Conservation (phyloP, 2,888 invertebrate species). For the Campaea margaritaria region DNA sequence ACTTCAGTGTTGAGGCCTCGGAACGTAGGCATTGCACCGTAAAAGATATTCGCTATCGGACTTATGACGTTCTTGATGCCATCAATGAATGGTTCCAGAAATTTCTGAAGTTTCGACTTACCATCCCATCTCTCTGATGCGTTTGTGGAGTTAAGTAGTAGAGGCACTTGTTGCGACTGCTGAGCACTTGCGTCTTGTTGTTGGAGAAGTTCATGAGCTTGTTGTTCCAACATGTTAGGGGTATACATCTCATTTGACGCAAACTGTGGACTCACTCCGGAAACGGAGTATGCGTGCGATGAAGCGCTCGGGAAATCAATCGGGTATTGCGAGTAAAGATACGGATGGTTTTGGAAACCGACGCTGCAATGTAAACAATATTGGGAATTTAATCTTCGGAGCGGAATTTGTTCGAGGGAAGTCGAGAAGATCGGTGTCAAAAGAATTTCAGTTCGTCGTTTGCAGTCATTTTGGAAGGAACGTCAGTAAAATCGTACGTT, state of each 20-base stretch:
- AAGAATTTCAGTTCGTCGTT: background rate
- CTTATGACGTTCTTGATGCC: constrained; percentile 69
- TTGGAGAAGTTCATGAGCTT: constrained; percentile 76
- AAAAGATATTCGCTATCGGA: constrained; percentile 75
- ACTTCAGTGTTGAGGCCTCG: constrained; percentile 74
- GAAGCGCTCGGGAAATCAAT: constrained; percentile 84
- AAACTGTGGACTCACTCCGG: constrained; percentile 80
- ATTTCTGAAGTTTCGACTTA: constrained; percentile 80
- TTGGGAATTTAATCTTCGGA: constrained; percentile 49
- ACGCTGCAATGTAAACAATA: constrained; percentile 81
- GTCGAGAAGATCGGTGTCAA: background rate
- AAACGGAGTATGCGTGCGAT: constrained; percentile 83
- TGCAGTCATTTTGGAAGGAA: background rate
- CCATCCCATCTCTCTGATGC: constrained; percentile 83
- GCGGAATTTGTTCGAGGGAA: background rate
- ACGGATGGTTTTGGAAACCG: constrained; percentile 82
- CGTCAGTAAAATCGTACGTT: background rate
- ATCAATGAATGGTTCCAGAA: constrained; percentile 76
- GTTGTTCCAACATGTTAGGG: constrained; percentile 72
- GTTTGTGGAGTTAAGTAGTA: constrained; percentile 73
- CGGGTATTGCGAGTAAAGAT: constrained; percentile 83
- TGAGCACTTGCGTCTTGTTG: constrained; percentile 79
- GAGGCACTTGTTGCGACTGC: constrained; percentile 81
- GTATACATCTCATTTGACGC: constrained; percentile 80
- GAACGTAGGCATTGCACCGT: constrained; percentile 76